These are phyloP conservation scores for Platysternon megacephalum DNA, from an alignment of 2,113 vertebrate genomes.

Conservation along the genomic window DNA sequence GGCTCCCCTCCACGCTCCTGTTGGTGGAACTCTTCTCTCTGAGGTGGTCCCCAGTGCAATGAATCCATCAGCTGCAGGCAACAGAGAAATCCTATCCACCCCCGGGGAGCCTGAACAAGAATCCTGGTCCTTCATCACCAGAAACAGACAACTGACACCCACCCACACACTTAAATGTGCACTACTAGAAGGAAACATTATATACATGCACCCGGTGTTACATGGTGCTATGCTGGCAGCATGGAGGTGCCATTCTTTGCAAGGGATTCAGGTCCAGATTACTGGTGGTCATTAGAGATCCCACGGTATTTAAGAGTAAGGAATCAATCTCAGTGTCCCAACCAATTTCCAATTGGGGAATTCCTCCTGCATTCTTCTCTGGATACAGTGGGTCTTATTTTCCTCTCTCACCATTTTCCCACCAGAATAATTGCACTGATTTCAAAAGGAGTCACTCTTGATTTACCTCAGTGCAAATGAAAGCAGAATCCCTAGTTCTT, in stretches of 20 bases:
- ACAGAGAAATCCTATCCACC: not conserved
- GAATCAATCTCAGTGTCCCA: not conserved
- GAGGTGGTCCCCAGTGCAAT: not conserved
- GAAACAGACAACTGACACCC: not conserved
- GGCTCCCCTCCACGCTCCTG: not conserved
- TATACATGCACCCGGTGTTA: rapidly evolving
- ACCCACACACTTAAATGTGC: too few species aligned
- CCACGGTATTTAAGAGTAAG: not conserved
- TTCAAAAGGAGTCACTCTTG: not conserved
- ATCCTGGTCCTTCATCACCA: not conserved
- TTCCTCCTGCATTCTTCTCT: rapidly evolving
- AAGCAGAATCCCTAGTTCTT: not conserved
- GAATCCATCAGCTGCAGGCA: not conserved
- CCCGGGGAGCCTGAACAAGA: not conserved
- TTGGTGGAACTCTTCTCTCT: not conserved
- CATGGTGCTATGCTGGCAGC: not conserved
- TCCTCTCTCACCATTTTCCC: not conserved
- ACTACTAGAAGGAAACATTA: not conserved
- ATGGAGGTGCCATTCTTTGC: not conserved
- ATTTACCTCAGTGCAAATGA: not conserved
- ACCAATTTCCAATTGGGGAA: not conserved
- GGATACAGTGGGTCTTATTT: not conserved
- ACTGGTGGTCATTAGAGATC: not conserved
- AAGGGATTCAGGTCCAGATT: rapidly evolving
- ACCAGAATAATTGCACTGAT: rapidly evolving